phyloP scores from a whole-genome alignment of 1,140 invertebrate genomes.

The Hestina assimilis region DNA sequence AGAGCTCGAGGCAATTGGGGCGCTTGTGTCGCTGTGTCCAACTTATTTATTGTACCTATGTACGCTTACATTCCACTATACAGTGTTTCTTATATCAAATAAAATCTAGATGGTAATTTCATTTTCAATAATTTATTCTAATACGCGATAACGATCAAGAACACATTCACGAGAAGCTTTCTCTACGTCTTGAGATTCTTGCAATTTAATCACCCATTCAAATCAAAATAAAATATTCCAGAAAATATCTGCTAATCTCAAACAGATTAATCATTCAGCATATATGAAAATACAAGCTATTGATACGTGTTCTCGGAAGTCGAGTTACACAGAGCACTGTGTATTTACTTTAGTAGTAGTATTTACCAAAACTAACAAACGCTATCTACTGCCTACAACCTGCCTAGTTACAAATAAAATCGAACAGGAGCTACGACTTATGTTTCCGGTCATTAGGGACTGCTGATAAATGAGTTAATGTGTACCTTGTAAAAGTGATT shows the following conservation, averaged over 20 bases:
- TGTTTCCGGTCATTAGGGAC: slow-evolving; percentile 24
- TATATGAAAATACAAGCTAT: too few species aligned
- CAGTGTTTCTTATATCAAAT: not conserved
- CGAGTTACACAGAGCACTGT: not conserved
- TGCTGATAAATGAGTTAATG: slow-evolving; percentile 20
- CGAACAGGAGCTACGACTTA: slow-evolving; percentile 4
- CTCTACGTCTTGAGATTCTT: not conserved
- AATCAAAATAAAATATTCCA: not conserved
- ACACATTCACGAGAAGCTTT: not conserved
- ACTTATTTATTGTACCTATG: slow-evolving; percentile 26
- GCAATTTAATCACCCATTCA: not conserved
- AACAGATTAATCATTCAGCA: too few species aligned
- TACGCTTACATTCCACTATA: slow-evolving; percentile 3
- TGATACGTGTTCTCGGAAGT: not conserved
- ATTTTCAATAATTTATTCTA: slow-evolving; percentile 1
- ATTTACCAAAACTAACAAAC: slow-evolving; percentile 3
- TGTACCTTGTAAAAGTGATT: slow-evolving; percentile 13
- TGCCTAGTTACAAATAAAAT: slow-evolving; percentile 12
- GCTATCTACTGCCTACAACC: slow-evolving; percentile 5
- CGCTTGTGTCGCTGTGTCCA: slow-evolving; percentile 33
- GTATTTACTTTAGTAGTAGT: not conserved
- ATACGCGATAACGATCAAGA: not conserved
- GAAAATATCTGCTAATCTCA: not conserved
- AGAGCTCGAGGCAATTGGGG: slow-evolving; percentile 50
- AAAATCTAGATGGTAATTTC: not conserved